phyloP scores from a whole-genome alignment of 2,113 vertebrate species.

The Oxygymnocypris stewartii region DNA sequence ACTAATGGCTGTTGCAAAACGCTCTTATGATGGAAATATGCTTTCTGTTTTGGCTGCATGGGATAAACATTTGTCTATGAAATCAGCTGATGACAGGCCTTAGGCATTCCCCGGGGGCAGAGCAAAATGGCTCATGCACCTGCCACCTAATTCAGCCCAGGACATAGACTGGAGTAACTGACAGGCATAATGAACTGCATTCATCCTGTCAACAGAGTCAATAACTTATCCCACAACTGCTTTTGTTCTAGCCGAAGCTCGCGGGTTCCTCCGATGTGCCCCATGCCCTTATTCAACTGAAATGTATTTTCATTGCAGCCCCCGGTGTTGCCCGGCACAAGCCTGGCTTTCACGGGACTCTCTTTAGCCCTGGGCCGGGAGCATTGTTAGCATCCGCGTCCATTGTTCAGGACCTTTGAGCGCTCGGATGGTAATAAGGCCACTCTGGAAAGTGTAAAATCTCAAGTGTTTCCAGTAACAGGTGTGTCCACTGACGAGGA shows the following conservation, averaged over 20 bases:
- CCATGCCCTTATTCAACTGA: constrained; percentile 87
- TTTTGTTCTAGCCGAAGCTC: constrained; percentile 86
- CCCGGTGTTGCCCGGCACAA: constrained; percentile 83
- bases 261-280: constrained; percentile 79
- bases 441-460: constrained; percentile 73
- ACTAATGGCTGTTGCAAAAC: constrained; percentile 75
- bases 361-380: constrained; percentile 78
- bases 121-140: constrained; percentile 84
- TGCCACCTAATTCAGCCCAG: constrained; percentile 88
- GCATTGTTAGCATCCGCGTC: constrained; percentile 82
- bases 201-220: constrained; percentile 94
- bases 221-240: constrained; percentile 99
- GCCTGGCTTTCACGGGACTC: constrained; percentile 80
- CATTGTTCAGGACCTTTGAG: constrained; percentile 84
- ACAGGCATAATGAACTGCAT: constrained; percentile 94
- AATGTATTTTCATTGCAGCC: constrained; percentile 98
- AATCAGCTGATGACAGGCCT: constrained; percentile 95
- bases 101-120: constrained; percentile 83
- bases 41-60: constrained; percentile 84
- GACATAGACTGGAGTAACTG: constrained; percentile 77
- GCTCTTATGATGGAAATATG: constrained; percentile 92
- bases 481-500: constrained; percentile 87
- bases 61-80: constrained; percentile 94
- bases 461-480: constrained; percentile 88
- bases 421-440: constrained; percentile 85